These are phyloP conservation scores for Brachionus koreanus DNA, from an alignment of 1,140 invertebrate species.

Conservation along the genomic window DNA sequence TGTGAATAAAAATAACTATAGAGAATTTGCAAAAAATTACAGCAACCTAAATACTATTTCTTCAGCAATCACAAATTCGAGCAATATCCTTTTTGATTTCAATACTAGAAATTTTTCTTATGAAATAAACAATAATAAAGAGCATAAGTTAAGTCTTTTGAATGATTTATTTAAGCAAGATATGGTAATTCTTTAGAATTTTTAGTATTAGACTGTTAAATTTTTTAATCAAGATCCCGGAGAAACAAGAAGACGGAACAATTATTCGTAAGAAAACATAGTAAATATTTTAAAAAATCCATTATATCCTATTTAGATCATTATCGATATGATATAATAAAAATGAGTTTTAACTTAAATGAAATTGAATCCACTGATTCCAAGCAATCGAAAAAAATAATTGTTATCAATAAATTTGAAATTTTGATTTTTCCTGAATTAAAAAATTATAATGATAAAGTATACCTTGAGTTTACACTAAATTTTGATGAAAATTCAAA, in stretches of 20 bases:
- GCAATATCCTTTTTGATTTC: background rate
- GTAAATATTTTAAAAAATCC: background rate
- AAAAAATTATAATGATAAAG: background rate
- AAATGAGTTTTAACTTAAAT: background rate
- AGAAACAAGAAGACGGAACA: background rate
- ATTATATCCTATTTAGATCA: background rate
- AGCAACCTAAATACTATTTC: background rate
- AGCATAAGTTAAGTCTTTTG: background rate
- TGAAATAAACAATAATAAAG: background rate
- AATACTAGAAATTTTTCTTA: background rate
- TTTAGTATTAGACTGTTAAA: background rate
- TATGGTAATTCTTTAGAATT: background rate
- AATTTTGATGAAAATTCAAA: background rate
- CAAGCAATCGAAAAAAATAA: background rate
- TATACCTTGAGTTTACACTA: background rate
- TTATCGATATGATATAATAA: background rate
- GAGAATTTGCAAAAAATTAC: background rate
- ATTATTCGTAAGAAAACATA: background rate
- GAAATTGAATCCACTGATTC: background rate
- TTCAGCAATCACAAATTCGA: background rate
- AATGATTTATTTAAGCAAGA: background rate
- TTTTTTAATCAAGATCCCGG: background rate
- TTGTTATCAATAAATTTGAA: background rate
- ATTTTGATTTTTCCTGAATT: background rate
- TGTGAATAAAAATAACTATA: conserved; percentile 15